Evolutionary conservation across 1,140 invertebrate species (phyloP), one percentile per base, ranked within the genome.

Genomic region (Meloidogyne floridensis): DNA sequence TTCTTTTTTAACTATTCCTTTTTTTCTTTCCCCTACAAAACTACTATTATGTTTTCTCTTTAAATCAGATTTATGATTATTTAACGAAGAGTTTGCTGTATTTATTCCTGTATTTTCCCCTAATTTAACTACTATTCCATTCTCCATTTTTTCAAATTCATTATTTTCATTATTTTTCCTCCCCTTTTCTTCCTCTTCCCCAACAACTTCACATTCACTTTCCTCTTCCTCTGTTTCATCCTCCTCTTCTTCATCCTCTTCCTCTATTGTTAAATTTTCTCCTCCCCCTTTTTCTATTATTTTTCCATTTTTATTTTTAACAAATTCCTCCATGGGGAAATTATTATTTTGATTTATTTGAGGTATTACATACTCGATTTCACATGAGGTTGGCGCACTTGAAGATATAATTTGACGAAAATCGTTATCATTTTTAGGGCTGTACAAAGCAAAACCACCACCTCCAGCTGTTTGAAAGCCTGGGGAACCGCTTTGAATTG

Each of bases 331-430:
- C 59, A 65, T 65, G n/a, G 59, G n/a, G 5, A 6, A 65, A 65
- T 9, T 11, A 54, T 54, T n/a, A 65, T 65, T 65, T 65, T 65
- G 59, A 65, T n/a, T 65, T n/a, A 65, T 65, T 65, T 6, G n/a
- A 15, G 59, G 7, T 32, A 32, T 32, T 32, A 65, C 59, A 74
- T 69, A 83, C 43, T 71, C 72, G 20, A 75, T 79, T 69, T 79
- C 77, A 53, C 77, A 79, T 8, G 86, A 85, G 2, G 88, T 85
- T 42, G 88, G 88, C 32, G 88, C 88, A 69, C 86, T 87, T 18
- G 82, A 84, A 54, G 87, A 89, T 11, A 88, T 88, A 53, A 88
- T 82, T 69, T 88, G 87, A n/a, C 86, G 80, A 76, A 86, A 86
- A 72, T 83, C 83, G 6, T 79, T 84, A n/a, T 79, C 77, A 11